These are phyloP conservation scores for Eueides isabella DNA, from an alignment of 1,140 invertebrate genomes.

Conservation along the genomic window DNA sequence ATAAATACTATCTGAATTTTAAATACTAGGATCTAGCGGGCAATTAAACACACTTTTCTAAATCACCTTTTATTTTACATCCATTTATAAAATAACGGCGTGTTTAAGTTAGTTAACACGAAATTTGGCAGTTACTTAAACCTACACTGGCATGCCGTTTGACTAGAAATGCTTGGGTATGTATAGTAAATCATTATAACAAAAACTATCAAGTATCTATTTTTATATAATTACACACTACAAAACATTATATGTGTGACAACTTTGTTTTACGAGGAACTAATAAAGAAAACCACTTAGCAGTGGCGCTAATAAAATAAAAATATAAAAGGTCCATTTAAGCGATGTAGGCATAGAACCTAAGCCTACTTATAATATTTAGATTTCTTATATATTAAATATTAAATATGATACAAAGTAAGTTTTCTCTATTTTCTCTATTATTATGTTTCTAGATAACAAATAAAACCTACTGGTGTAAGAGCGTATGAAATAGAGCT, in stretches of 20 bases:
- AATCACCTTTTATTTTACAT: constrained; percentile 59
- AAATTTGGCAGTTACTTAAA: constrained; percentile 41
- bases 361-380: background rate
- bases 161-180: constrained; percentile 51
- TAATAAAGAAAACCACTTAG: background rate
- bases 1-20: no score
- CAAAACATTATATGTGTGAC: background rate
- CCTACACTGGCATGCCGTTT: constrained; percentile 43
- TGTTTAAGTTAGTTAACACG: constrained; percentile 29
- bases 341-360: background rate
- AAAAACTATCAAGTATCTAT: background rate
- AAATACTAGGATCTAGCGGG: background rate
- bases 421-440: background rate
- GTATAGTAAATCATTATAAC: constrained; percentile 1
- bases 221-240: background rate
- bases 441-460: background rate
- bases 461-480: background rate
- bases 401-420: background rate
- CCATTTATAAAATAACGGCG: constrained; percentile 57
- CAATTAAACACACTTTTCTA: constrained; percentile 35
- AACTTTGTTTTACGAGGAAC: background rate
- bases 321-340: constrained; percentile 1
- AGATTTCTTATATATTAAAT: background rate
- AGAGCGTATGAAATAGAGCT: background rate
- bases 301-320: no score